phyloP scores from a whole-genome alignment of 2,888 invertebrate genomes.

The Automeris io region DNA sequence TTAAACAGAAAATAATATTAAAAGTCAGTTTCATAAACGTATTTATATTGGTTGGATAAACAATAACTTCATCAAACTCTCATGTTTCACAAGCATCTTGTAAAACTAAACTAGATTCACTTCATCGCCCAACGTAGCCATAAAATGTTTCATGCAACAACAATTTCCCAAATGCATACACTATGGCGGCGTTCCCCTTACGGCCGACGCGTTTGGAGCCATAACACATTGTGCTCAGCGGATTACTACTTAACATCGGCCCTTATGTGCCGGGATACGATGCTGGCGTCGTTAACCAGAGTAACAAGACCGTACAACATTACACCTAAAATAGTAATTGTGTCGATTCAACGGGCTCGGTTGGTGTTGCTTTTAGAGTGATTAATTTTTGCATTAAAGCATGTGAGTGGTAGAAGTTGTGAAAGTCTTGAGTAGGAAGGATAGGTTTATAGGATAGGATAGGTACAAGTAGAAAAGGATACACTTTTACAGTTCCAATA shows the following conservation, averaged over 20 bases:
- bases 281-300: conserved; percentile 15
- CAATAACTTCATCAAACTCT: not conserved
- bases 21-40: too few relatives aligned
- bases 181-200: conserved; percentile 24
- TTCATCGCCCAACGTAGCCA: conserved; percentile 1
- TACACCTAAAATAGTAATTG: conserved; percentile 12
- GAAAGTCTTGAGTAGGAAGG: too few relatives aligned
- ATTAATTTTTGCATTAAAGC: too few relatives aligned
- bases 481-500: too few relatives aligned
- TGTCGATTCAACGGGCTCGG: conserved; percentile 3
- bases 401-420: too few relatives aligned
- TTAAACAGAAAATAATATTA: too few relatives aligned
- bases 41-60: too few relatives aligned
- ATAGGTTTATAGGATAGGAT: too few relatives aligned
- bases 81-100: not conserved
- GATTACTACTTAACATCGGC: conserved; percentile 21
- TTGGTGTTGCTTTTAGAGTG: too few relatives aligned
- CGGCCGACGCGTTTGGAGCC: conserved; percentile 21
- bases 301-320: conserved; percentile 8
- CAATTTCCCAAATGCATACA: conserved; percentile 31
- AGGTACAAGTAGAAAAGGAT: too few relatives aligned
- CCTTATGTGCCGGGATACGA: conserved; percentile 25
- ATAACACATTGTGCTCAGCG: conserved; percentile 21
- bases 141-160: conserved; percentile 18
- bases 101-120: not conserved